These are phyloP conservation scores for Polylopha cassiicola DNA, from an alignment of 2,888 invertebrate species.

Conservation along the genomic window DNA sequence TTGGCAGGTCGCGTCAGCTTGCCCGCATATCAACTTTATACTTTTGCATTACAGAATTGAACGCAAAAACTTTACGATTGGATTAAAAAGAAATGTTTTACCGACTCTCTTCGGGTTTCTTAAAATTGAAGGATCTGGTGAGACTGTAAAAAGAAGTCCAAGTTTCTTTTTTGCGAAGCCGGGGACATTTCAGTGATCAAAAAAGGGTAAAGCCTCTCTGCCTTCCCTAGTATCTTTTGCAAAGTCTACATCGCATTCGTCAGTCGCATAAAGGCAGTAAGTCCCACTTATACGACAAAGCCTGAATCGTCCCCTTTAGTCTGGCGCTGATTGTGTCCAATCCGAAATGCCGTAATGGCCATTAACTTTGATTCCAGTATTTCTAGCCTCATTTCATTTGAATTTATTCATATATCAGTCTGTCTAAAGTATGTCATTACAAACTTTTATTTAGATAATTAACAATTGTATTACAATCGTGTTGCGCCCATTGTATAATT, in stretches of 20 bases:
- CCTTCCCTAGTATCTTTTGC: slow-evolving; percentile 7
- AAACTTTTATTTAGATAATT: too few species aligned
- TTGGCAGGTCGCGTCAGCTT: slow-evolving; percentile 45
- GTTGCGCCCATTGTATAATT: too few species aligned
- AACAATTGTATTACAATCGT: too few species aligned
- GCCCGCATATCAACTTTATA: slow-evolving; percentile 60
- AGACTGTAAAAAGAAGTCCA: too few species aligned
- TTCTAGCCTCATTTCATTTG: too few species aligned
- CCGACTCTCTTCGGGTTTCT: too few species aligned
- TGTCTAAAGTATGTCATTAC: too few species aligned
- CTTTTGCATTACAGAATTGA: slow-evolving; percentile 62
- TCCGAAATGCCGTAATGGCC: slow-evolving; percentile 43
- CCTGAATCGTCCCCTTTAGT: slow-evolving; percentile 49
- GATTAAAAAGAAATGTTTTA: slow-evolving; percentile 10
- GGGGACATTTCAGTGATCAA: slow-evolving; percentile 16
- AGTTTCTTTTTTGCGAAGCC: too few species aligned
- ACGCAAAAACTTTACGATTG: slow-evolving; percentile 28
- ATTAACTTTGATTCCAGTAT: slow-evolving; percentile 17
- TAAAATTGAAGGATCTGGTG: too few species aligned
- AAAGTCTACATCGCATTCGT: slow-evolving; percentile 17
- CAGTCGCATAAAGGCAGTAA: slow-evolving; percentile 38
- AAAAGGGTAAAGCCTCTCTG: slow-evolving; percentile 15
- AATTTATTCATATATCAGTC: too few species aligned
- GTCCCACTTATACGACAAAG: slow-evolving; percentile 60
- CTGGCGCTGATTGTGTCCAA: slow-evolving; percentile 37